phyloP scores from a whole-genome alignment of 2,113 vertebrate species.

The Proteles cristata region DNA sequence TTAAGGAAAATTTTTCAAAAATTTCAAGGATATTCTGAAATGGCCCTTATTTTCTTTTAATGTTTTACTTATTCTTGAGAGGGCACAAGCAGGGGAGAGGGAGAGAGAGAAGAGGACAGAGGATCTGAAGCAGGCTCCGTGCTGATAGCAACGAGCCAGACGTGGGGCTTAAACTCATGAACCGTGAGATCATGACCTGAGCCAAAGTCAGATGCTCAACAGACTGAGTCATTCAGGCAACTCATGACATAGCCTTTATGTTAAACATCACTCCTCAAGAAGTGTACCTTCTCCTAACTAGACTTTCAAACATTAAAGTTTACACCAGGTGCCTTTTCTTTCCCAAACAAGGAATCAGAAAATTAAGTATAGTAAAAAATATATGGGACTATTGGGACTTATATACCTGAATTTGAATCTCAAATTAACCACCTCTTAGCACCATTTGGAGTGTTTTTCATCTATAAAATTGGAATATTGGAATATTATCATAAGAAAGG shows the following conservation, averaged over 20 bases:
- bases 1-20: conserved; percentile 19
- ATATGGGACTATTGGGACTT: neutral
- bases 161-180: too few species aligned
- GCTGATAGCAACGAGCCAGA: too few species aligned
- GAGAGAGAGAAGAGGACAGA: too few species aligned
- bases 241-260: neutral
- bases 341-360: neutral
- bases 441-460: neutral
- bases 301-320: conserved; percentile 7
- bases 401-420: neutral
- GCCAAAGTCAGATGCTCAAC: too few species aligned
- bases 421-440: neutral
- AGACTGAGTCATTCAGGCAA: too few species aligned
- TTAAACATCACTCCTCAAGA: neutral
- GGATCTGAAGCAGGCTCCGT: too few species aligned
- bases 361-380: neutral
- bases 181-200: too few species aligned
- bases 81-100: too few species aligned
- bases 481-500: neutral
- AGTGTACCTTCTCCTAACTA: neutral
- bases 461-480: neutral
- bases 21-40: neutral
- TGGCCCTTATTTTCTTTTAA: neutral
- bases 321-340: neutral
- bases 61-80: too few species aligned